phyloP scores from a whole-genome alignment of 2,888 invertebrate genomes.

The Seira sanloemensis region DNA sequence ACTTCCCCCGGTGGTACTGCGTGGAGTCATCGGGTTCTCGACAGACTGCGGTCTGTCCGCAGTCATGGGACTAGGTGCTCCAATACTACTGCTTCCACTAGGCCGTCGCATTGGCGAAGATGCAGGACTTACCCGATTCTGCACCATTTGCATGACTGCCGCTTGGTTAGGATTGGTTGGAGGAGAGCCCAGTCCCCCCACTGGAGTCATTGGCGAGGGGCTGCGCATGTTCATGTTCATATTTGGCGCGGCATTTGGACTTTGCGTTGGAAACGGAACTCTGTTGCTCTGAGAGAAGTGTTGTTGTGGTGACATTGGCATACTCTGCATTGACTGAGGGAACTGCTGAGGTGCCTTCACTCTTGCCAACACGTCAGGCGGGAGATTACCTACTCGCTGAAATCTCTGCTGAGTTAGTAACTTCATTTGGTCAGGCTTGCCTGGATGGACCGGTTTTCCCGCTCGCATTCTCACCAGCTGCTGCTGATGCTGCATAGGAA shows the following conservation, averaged over 20 bases:
- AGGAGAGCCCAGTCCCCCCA: conserved; percentile 72
- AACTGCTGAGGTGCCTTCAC: conserved; percentile 66
- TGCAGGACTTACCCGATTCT: conserved; percentile 71
- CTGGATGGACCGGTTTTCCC: conserved; percentile 35
- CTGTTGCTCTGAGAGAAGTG: conserved; percentile 56
- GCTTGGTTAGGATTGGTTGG: conserved; percentile 67
- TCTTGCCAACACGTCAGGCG: conserved; percentile 70
- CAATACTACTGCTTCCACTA: conserved; percentile 76
- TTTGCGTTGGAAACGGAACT: conserved; percentile 72
- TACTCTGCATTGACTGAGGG: conserved; percentile 50
- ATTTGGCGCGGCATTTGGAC: conserved; percentile 68
- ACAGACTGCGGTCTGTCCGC: conserved; percentile 80
- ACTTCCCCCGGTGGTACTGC: conserved; percentile 74
- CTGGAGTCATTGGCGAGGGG: conserved; percentile 71
- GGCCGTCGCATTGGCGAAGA: conserved; percentile 76
- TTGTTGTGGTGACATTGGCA: conserved; percentile 65
- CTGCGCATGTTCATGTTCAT: conserved; percentile 68
- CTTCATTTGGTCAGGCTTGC: conserved; percentile 64
- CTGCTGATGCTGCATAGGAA: conserved; percentile 69
- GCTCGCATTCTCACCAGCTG: conserved; percentile 67
- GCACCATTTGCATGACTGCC: conserved; percentile 64
- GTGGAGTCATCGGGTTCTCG: conserved; percentile 79
- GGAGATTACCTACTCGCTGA: conserved; percentile 66
- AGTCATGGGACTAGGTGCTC: conserved; percentile 78
- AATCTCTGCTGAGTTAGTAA: conserved; percentile 58